phyloP scores from a whole-genome alignment of 2,113 vertebrate genomes.

The Plecotus auritus region DNA sequence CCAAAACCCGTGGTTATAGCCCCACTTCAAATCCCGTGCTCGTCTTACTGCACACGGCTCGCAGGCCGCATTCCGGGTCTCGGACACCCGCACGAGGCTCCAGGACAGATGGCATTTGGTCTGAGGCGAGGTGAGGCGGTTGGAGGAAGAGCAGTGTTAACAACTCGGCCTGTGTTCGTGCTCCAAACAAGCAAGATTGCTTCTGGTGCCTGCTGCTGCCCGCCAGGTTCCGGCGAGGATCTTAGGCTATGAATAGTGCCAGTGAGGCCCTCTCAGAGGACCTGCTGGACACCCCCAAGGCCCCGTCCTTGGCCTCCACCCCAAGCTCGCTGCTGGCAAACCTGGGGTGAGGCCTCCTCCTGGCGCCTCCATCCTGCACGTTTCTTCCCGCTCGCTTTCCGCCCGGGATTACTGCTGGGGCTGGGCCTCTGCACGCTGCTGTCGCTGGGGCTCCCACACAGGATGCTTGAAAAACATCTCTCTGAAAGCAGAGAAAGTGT shows the following conservation, averaged over 20 bases:
- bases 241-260: neutral
- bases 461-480: conserved; percentile 58
- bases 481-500: conserved; percentile 73
- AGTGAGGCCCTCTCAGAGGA: neutral
- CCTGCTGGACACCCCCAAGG: neutral
- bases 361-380: neutral
- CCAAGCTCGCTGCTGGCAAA: neutral
- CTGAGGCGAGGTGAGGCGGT: neutral
- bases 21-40: neutral
- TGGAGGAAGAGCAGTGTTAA: neutral
- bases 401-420: neutral
- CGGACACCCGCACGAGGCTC: neutral
- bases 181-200: neutral
- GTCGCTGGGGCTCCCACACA: neutral
- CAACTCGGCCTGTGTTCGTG: neutral
- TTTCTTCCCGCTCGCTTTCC: neutral
- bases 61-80: neutral
- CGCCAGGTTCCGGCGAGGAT: neutral
- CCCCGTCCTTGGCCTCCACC: neutral
- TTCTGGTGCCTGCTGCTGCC: neutral
- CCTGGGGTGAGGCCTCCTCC: neutral
- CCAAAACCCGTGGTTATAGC: neutral
- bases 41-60: neutral
- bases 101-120: neutral
- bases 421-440: neutral